A percentile compares a stretch with the other conserved stretches of the same genome.
phyloP scores from a whole-genome alignment of 1,140 invertebrate genomes.

The Trichonephila clavipes region DNA sequence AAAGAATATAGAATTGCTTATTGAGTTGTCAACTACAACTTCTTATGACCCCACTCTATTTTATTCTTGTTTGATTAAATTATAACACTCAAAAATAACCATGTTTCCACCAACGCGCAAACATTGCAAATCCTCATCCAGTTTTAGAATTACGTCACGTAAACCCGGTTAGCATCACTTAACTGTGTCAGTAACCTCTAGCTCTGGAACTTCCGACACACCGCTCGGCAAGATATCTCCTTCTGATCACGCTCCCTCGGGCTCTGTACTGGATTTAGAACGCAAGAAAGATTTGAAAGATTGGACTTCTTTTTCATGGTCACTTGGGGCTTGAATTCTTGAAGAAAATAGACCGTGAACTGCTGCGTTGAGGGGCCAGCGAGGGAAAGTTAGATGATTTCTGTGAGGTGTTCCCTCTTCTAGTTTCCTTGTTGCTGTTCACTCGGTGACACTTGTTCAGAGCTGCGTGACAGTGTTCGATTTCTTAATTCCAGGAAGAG shows the following conservation, averaged over 20 bases:
- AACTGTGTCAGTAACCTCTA: conserved; percentile 13
- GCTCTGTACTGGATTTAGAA: too few species aligned
- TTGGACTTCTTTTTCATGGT: neutral
- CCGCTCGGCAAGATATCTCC: neutral
- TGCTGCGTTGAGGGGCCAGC: neutral
- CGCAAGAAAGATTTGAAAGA: neutral
- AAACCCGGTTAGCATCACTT: conserved; percentile 23
- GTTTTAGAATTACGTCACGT: neutral
- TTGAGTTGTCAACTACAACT: too few species aligned
- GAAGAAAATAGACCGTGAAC: neutral
- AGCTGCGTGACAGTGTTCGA: neutral
- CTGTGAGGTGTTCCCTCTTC: too few species aligned
- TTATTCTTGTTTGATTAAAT: too few species aligned
- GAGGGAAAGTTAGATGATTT: neutral
- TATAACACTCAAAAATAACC: neutral
- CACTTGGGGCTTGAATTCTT: neutral
- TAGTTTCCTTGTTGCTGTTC: neutral
- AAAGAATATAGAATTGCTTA: too few species aligned
- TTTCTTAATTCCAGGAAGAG: neutral
- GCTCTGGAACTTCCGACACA: conserved; percentile 1
- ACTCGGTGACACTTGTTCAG: neutral
- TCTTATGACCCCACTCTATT: too few species aligned
- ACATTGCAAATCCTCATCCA: neutral
- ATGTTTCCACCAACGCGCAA: neutral
- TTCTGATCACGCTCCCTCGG: neutral